Percentiles rank a stretch among this genome's conserved stretches.
Conservation (phyloP, 2,113 vertebrate species). For the Hirundichthys speculiger region DNA sequence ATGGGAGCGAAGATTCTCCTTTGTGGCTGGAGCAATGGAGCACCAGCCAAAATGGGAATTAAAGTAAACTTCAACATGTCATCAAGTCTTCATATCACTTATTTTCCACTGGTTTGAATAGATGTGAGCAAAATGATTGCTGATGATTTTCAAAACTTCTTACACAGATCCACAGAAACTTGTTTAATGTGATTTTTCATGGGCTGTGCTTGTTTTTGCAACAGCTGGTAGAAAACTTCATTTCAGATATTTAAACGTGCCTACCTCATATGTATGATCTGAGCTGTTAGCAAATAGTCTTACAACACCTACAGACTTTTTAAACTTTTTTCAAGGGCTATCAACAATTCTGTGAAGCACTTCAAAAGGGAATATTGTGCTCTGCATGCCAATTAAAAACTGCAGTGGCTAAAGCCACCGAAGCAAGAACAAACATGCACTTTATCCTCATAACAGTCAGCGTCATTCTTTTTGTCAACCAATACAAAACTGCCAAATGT, state of each 20-base stretch:
- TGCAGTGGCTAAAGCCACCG: slow-evolving; percentile 32
- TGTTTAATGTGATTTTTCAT: slow-evolving; percentile 32
- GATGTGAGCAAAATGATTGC: slow-evolving; percentile 49
- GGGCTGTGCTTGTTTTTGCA: slow-evolving; percentile 6
- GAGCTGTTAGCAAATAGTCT: slow-evolving; percentile 4
- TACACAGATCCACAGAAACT: slow-evolving; percentile 34
- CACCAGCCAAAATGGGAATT: slow-evolving; percentile 63
- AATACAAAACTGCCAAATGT: slow-evolving; percentile 54
- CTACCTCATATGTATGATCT: slow-evolving; percentile 13
- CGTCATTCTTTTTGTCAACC: slow-evolving; percentile 32
- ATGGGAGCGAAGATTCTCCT: slow-evolving; percentile 59
- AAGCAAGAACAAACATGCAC: slow-evolving; percentile 42
- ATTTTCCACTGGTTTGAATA: slow-evolving; percentile 66
- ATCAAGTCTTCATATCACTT: slow-evolving; percentile 64
- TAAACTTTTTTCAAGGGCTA: slow-evolving; percentile 39
- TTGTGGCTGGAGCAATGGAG: slow-evolving; percentile 44
- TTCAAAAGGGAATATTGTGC: neutral
- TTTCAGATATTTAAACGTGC: slow-evolving; percentile 35
- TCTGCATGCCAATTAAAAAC: slow-evolving; percentile 45
- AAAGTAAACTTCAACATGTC: slow-evolving; percentile 66
- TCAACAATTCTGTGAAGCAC: slow-evolving; percentile 6
- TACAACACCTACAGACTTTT: neutral
- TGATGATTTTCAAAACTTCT: slow-evolving; percentile 53
- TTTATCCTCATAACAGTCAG: slow-evolving; percentile 29
- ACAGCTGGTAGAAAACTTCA: slow-evolving; percentile 27